Base-by-base conservation (phyloP, 1,140 invertebrate genomes). In the Camponotus pennsylvanicus region DNA sequence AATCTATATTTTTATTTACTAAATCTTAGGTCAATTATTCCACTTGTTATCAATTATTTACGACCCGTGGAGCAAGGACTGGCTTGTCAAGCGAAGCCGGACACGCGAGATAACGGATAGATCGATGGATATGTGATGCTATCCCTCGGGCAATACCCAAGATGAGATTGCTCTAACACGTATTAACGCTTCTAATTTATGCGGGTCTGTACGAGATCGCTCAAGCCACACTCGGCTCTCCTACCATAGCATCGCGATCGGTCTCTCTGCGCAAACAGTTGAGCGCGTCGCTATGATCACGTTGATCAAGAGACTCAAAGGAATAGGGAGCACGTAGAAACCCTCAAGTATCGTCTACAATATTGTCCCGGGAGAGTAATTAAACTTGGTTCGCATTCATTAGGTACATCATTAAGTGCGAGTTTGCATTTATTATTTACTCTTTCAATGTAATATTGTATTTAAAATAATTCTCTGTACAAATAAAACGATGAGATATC, bases 111-210 rank as follows among this genome's bases (percentile, higher is more conserved):
- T 85, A 40, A 52, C 67, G 40, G 11, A 52, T 40, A 21, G 45
- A 73, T 69, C 59, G 67, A 76, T 59, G 55, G 61, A 64, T 34
- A 75, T 75, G 55, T 27, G 67, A 83, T 78, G 40, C 13, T 57
- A 79, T 88, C 85, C 85, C 91, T 87, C 87, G 83, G 79, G 79
- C 86, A 89, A 91, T 92, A 93, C 89, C 80, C 85, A 89, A 71
- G 79, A 92, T 91, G 85, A 88, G 87, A 93, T 91, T 89, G 88
- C 61, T 69, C 86, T 88, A 88, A 91, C 84, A 78, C 86, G 80
- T 92, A 93, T 92, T 92, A 92, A 91, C 90, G 88, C 88, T 86
- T 92, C 90, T 93, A 93, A 93, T 93, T 93, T 93, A 93, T 92
- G 88, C 87, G 84, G 79, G 83, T 84, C 88, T 85, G 86, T 91